Percentiles rank a stretch among this genome's conserved stretches.
Conservation (phyloP, 2,113 vertebrate species). For the Thryonomys swinderianus region DNA sequence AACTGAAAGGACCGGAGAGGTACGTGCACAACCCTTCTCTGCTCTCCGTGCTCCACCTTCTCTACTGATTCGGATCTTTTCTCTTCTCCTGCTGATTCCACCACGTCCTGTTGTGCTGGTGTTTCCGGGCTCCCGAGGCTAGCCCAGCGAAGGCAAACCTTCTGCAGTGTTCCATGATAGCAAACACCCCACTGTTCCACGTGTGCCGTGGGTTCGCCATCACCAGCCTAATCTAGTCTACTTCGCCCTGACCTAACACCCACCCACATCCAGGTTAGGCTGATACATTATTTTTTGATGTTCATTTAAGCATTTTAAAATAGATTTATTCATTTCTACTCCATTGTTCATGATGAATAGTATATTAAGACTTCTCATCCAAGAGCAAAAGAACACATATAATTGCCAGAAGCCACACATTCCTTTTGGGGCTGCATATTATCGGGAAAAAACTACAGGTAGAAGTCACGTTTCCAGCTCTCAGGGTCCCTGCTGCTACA, state of each 20-base stretch:
- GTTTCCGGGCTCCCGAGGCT: not conserved
- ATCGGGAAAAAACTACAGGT: not conserved
- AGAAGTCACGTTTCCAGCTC: not conserved
- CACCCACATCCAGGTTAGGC: accelerated
- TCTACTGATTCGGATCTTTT: no score
- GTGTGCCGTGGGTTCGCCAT: not conserved
- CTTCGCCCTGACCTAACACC: not conserved
- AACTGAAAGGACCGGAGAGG: not conserved
- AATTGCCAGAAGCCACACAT: accelerated
- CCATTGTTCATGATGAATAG: not conserved
- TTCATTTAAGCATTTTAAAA: not conserved
- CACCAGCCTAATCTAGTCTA: not conserved
- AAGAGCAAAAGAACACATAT: no score
- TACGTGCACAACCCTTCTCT: accelerated
- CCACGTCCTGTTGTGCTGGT: accelerated
- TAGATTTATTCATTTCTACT: not conserved
- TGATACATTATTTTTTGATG: accelerated
- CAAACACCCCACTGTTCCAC: not conserved
- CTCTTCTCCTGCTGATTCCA: no score
- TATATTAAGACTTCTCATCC: no score
- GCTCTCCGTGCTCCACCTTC: no score
- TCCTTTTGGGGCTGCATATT: not conserved
- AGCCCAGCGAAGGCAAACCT: not conserved
- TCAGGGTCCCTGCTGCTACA: accelerated
- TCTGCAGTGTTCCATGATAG: not conserved